phyloP scores from a whole-genome alignment of 1,140 invertebrate species.

The Ridgeia piscesae region DNA sequence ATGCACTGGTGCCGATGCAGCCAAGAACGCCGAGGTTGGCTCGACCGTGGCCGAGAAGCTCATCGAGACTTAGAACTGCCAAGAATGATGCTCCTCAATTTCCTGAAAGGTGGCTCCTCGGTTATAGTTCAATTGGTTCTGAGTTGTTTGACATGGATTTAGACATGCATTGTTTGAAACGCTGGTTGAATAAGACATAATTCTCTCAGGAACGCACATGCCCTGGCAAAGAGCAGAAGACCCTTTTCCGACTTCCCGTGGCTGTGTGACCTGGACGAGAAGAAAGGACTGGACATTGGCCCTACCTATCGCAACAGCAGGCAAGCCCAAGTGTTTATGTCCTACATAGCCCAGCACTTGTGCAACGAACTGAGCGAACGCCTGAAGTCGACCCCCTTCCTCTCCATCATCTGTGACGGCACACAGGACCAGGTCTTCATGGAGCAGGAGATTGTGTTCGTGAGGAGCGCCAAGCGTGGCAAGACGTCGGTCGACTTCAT shows the following conservation, averaged over 20 bases:
- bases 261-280: not conserved
- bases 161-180: too few species aligned
- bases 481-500: not conserved
- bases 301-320: not conserved
- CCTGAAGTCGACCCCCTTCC: not conserved
- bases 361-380: not conserved
- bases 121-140: too few species aligned
- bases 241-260: not conserved
- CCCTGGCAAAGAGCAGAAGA: too few species aligned
- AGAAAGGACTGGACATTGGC: not conserved
- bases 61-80: not conserved
- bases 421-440: not conserved
- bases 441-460: not conserved
- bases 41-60: not conserved
- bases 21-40: not conserved
- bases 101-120: too few species aligned
- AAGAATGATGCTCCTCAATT: not conserved
- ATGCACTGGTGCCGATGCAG: not conserved
- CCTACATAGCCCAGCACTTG: not conserved
- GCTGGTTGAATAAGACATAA: too few species aligned
- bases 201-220: not conserved
- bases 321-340: not conserved
- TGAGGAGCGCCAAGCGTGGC: not conserved
- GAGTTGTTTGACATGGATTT: too few species aligned
- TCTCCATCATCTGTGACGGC: not conserved